Evolutionary conservation across 2,888 invertebrate genomes (phyloP).

Genomic region (Lasiommata megera): DNA sequence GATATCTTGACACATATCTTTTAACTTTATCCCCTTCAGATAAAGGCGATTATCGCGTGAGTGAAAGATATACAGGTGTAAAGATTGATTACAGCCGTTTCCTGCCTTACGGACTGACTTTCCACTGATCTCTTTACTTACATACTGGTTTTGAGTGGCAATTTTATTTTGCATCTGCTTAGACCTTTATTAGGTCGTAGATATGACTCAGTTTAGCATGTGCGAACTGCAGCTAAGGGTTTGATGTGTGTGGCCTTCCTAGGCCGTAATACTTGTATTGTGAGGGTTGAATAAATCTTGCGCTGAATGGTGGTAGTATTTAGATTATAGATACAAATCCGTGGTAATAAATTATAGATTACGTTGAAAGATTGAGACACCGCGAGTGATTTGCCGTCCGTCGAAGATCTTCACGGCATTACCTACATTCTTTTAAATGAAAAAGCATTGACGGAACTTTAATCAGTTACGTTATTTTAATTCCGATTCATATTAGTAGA

Average conservation of each 20-base stretch:
- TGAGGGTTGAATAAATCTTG: slow-evolving; percentile 10
- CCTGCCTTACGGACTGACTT: slow-evolving; percentile 45
- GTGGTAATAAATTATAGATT: neutral
- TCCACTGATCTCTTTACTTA: slow-evolving; percentile 52
- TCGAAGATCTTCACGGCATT: no score
- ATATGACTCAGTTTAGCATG: slow-evolving; percentile 28
- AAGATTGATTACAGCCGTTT: slow-evolving; percentile 50
- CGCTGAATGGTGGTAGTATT: slow-evolving; percentile 20
- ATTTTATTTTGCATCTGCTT: slow-evolving; percentile 28
- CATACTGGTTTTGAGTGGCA: slow-evolving; percentile 37
- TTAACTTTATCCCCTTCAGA: slow-evolving; percentile 30
- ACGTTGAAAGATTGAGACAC: no score
- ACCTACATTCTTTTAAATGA: no score
- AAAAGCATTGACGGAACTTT: no score
- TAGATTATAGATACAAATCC: slow-evolving; percentile 16
- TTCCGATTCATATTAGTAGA: no score
- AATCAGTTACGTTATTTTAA: no score
- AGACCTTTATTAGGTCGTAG: slow-evolving; percentile 12
- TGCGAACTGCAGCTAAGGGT: neutral
- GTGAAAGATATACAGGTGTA: slow-evolving; percentile 26
- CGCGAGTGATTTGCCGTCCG: no score
- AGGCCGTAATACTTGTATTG: slow-evolving; percentile 22
- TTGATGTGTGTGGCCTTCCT: slow-evolving; percentile 31
- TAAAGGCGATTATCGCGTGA: slow-evolving; percentile 36
- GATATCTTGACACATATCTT: slow-evolving; percentile 29